These are phyloP conservation scores for Neosilurus hyrtlii DNA, from an alignment of 2,797 vertebrate genomes.

Conservation along the genomic window DNA sequence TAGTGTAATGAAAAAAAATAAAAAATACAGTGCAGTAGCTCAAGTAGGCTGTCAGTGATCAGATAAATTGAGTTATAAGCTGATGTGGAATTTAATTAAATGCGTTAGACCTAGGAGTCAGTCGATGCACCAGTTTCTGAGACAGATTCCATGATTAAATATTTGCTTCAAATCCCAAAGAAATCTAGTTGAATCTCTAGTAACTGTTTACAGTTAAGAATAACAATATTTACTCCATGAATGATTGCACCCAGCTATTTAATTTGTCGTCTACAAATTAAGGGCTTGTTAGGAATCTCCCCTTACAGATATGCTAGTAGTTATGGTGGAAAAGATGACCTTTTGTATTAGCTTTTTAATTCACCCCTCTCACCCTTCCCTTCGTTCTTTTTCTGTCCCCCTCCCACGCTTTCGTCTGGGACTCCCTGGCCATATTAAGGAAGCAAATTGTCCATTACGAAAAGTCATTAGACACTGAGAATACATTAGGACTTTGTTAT, in stretches of 20 bases:
- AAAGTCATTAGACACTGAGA: constrained; percentile 59
- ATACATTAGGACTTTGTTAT: constrained; percentile 60
- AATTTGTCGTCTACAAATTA: constrained; percentile 20
- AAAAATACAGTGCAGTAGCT: too few species aligned
- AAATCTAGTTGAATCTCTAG: background rate
- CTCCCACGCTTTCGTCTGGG: constrained; percentile 38
- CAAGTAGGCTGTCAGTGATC: too few species aligned
- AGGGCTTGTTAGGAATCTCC: constrained; percentile 21
- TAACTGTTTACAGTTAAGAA: background rate
- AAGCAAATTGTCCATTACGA: constrained; percentile 61
- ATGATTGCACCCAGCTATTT: constrained; percentile 6
- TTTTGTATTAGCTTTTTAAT: constrained; percentile 48
- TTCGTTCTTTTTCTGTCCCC: constrained; percentile 24
- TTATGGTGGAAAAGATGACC: constrained; percentile 38
- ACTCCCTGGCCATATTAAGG: constrained; percentile 55
- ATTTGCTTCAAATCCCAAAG: constrained; percentile 5
- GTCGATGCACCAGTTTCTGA: background rate
- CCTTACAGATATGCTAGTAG: constrained; percentile 1
- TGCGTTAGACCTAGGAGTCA: background rate
- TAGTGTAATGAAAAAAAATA: too few species aligned
- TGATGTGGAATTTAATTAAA: constrained; percentile 14
- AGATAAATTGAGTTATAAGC: constrained; percentile 4
- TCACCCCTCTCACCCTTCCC: background rate
- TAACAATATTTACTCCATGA: constrained; percentile 5
- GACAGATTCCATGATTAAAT: constrained; percentile 2